Evolutionary conservation across 2,113 vertebrate species (phyloP), one percentile per base, ranked within the genome.

Genomic region (Carassius auratus): DNA sequence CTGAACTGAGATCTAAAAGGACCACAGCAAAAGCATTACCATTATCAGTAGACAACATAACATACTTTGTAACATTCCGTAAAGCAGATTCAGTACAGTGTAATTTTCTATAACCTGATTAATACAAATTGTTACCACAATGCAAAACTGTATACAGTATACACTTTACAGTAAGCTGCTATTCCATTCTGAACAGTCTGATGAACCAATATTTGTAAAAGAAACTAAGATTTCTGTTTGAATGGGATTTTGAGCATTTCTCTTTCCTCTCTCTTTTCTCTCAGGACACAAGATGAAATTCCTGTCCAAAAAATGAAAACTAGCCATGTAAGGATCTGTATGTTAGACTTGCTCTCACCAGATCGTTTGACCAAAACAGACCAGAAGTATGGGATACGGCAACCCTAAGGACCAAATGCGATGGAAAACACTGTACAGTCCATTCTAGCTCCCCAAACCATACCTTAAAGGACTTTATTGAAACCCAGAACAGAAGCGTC

Each of bases 221-320:
- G 7, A n/a, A 8, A 61, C n/a, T 8, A 78, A 15, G 19, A 14
- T 4, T 9, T 15, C 14, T 50, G 61, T 68, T 17, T 81, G 8
- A 3, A 2, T 50, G n/a, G 17, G 33, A 45, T 45, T 81, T 12
- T 68, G n/a, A 30, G 14, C 26, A 4, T 17, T 21, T 83, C 23
- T 38, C 52, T 66, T 26, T 59, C 82, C 19, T 23, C 81, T 76
- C 1, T 80, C 52, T 21, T 83, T 4, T 76, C 87, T 92, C 88
- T 52, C 76, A 95, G 95, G 95, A 86, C 94, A 93, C 90, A 95
- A 95, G 87, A 95, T 95, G 93, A 95, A 95, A 86, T 95, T 95
- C 84, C 93, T 95, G n/a, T 95, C 95, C 75, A 95, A 95, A 89
- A 95, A 94, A 90, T 95, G 90, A 95, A 45, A 57, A 26, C 12